A percentile compares a stretch with the other conserved stretches of the same genome.
Evolutionary conservation across 2,797 vertebrate genomes (phyloP).

Genomic region (Tarsius wallacei): DNA sequence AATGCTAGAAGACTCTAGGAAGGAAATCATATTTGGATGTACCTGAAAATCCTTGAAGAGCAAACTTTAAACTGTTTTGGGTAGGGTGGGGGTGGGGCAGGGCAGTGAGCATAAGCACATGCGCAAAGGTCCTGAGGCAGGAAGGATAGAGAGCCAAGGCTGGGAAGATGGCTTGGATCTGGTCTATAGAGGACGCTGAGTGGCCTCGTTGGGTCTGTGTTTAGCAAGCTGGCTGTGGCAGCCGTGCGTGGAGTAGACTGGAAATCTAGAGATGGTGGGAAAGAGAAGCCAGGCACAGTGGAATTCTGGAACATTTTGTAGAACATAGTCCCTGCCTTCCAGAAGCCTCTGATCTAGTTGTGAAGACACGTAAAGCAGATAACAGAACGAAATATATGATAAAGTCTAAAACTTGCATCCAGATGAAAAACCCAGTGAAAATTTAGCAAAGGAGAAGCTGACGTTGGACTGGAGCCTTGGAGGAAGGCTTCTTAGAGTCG

Average conservation of each 20-base stretch:
- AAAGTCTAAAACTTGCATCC: neutral
- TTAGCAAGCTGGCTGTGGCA: neutral
- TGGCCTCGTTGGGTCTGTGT: neutral
- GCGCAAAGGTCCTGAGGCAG: neutral
- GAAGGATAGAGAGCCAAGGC: neutral
- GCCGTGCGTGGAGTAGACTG: neutral
- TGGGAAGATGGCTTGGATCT: neutral
- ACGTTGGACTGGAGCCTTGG: neutral
- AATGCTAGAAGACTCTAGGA: neutral
- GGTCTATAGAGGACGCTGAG: neutral
- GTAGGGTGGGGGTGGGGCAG: rapidly evolving
- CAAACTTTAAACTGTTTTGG: slow-evolving; percentile 33
- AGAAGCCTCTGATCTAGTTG: neutral
- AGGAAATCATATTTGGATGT: neutral
- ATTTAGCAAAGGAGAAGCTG: neutral
- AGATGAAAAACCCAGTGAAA: slow-evolving; percentile 6
- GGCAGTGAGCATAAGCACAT: neutral
- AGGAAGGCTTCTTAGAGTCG: neutral
- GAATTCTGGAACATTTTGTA: neutral
- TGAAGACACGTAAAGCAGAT: slow-evolving; percentile 29
- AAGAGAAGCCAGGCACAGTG: neutral
- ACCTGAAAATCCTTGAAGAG: neutral
- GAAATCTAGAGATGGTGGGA: neutral
- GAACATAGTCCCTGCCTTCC: neutral
- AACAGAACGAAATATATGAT: neutral